Evolutionary conservation across 37 sponge, comb jelly and placozoan species (phyloP), one percentile per base, ranked within the genome.

Genomic region (Eunapius fragilis): DNA sequence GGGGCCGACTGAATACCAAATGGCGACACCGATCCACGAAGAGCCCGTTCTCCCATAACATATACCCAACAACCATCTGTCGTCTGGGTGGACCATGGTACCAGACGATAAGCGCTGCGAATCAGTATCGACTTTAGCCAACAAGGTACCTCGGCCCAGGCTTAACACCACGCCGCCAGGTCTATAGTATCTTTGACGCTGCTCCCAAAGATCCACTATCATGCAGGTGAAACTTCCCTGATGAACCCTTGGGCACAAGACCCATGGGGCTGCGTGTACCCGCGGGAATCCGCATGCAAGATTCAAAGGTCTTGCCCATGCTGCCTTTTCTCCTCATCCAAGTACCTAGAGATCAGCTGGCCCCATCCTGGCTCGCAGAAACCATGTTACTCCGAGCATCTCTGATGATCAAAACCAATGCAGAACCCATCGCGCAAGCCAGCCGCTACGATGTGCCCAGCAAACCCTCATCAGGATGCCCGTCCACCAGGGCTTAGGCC

Each of bases 211-310:
- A 27, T 80, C 69, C 0, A 68, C 35, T 31, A 80, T 80, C 23
- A n/a, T n/a, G n/a, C n/a, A 80, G 34, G 80, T 45, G 35, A 5
- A 27, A 76, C 27, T 76, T 76, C 0, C 33, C 68, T 24, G 80
- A 35, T 13, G 13, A 47, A 2, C 67, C 67, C 25, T 80, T 78
- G 5, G 79, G 79, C 2, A 78, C 41, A 5, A 78, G 37, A 2
- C 79, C 79, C n/a, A 78, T 47, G 30, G n/a, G 79, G 48, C 79
- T 80, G 31, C 22, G 17, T 80, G 68, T 6, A 41, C 41, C 41
- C 41, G 41, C 6, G 41, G 41, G 41, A 41, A 41, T 41, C 6
- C 41, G n/a, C n/a, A n/a, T 6, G 41, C 41, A 41, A 6, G 41
- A 41, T 41, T 41, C 41, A 41, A 41, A 9, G 41, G 41, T 3